phyloP scores from a whole-genome alignment of 2,113 vertebrate genomes.

The Odobenus rosmarus region DNA sequence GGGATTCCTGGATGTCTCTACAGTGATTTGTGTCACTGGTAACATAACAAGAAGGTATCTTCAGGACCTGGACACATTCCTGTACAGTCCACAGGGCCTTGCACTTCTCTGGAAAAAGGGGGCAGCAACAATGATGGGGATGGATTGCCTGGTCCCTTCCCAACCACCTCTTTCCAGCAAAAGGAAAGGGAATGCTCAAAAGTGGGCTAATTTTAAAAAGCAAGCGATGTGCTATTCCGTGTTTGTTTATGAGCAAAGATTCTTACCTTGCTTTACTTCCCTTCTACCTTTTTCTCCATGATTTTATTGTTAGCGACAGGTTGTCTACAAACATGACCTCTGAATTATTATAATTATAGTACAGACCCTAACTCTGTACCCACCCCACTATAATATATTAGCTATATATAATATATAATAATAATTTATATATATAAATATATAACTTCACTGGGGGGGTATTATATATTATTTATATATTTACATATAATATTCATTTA shows the following conservation, averaged over 20 bases:
- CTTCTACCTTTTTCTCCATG: neutral
- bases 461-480: too few relatives aligned
- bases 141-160: neutral
- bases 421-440: too few relatives aligned
- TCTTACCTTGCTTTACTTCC: neutral
- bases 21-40: neutral
- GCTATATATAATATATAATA: too few relatives aligned
- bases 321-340: neutral
- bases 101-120: neutral
- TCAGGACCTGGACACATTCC: neutral
- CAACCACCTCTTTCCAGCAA: neutral
- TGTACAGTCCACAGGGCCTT: neutral
- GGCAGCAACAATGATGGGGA: neutral
- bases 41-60: neutral
- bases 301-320: neutral
- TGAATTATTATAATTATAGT: neutral
- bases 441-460: neutral
- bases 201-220: neutral
- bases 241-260: neutral
- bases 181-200: neutral
- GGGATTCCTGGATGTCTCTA: neutral
- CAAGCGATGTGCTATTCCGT: neutral
- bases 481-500: neutral
- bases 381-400: neutral
- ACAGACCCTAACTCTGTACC: neutral